Evolutionary conservation across 2,797 vertebrate genomes (phyloP).

Genomic region (Parauchenoglanis punctatus): DNA sequence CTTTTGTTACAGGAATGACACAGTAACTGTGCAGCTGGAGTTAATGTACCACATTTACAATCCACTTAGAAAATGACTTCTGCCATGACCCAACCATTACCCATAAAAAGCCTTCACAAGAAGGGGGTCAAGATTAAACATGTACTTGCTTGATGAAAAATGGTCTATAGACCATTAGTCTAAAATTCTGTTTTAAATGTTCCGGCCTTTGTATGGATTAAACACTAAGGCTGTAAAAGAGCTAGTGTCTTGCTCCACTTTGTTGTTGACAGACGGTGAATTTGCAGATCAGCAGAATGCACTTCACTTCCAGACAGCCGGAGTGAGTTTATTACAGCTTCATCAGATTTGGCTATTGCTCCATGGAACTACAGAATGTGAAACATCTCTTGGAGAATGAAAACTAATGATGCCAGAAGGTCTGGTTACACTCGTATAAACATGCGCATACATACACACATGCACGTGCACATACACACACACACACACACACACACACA

Average conservation of each 20-base stretch:
- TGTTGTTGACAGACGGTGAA: slow-evolving; percentile 49
- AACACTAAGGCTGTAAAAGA: slow-evolving; percentile 65
- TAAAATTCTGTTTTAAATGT: slow-evolving; percentile 16
- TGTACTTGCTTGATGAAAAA: slow-evolving; percentile 47
- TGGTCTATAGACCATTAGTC: slow-evolving; percentile 31
- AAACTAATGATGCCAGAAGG: slow-evolving; percentile 49
- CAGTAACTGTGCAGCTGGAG: slow-evolving; percentile 16
- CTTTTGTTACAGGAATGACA: slow-evolving; percentile 33
- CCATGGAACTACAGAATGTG: slow-evolving; percentile 34
- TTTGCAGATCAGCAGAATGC: slow-evolving; percentile 64
- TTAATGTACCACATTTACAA: slow-evolving; percentile 50
- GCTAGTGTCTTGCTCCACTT: slow-evolving; percentile 54
- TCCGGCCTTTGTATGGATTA: slow-evolving; percentile 65
- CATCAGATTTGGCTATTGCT: slow-evolving; percentile 37
- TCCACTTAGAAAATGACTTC: slow-evolving; percentile 51
- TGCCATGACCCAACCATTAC: slow-evolving; percentile 27
- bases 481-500: slow-evolving; percentile 13
- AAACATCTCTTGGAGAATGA: slow-evolving; percentile 33
- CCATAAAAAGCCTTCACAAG: slow-evolving; percentile 44
- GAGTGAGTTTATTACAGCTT: slow-evolving; percentile 50
- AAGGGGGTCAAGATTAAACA: slow-evolving; percentile 28
- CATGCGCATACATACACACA: slow-evolving; percentile 33
- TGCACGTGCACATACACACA: neutral
- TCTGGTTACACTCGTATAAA: slow-evolving; percentile 36
- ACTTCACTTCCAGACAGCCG: slow-evolving; percentile 48